Evolutionary conservation across 2,888 invertebrate genomes (phyloP).

Genomic region (Caenorhabditis auriculariae): DNA sequence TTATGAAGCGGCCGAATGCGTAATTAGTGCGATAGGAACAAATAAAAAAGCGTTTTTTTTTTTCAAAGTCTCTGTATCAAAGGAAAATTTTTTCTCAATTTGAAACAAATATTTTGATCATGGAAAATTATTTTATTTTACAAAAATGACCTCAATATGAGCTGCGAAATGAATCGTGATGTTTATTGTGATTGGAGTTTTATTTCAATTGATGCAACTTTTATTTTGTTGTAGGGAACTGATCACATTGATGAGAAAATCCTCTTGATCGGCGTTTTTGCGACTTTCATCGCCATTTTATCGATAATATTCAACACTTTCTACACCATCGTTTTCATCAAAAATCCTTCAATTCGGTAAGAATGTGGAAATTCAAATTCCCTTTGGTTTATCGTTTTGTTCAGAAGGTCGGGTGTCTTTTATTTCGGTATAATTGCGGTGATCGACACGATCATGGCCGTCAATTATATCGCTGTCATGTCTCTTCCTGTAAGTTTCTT

Average conservation of each 20-base stretch:
- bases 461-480: constrained; percentile 61
- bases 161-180: too few relatives aligned
- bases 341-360: constrained; percentile 36
- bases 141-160: too few relatives aligned
- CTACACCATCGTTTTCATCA: constrained; percentile 56
- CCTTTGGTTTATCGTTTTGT: too few relatives aligned
- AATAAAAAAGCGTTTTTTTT: too few relatives aligned
- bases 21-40: too few relatives aligned
- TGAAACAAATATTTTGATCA: too few relatives aligned
- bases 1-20: too few relatives aligned
- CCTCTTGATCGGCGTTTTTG: constrained; percentile 58
- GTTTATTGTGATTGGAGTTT: too few relatives aligned
- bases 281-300: constrained; percentile 50
- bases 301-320: constrained; percentile 60
- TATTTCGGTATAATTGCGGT: constrained; percentile 61
- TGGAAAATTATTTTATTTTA: too few relatives aligned
- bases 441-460: constrained; percentile 59
- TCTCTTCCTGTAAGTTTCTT: constrained; percentile 51
- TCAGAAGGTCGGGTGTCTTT: constrained; percentile 54
- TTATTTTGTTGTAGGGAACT: constrained; percentile 49
- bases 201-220: background rate
- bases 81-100: too few relatives aligned
- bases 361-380: background rate
- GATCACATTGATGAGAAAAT: constrained; percentile 58
- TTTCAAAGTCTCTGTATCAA: too few relatives aligned